Evolutionary conservation across 2,113 vertebrate genomes (phyloP).

Genomic region (Ginglymostoma cirratum): DNA sequence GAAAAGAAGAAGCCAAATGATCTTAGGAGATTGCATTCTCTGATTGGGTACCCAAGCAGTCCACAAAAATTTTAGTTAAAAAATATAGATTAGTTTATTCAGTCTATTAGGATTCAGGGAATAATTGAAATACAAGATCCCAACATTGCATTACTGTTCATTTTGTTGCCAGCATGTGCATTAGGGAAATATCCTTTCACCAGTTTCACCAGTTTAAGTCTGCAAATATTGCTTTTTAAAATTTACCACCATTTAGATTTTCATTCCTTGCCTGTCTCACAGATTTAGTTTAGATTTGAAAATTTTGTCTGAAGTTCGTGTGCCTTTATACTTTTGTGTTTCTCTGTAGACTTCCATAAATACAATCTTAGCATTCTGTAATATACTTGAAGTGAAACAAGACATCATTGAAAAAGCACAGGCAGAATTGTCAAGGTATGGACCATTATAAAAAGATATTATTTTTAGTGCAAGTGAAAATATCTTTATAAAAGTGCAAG

Average conservation of each 20-base stretch:
- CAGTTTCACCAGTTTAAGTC: neutral
- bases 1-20: neutral
- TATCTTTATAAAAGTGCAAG: too few species aligned
- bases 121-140: neutral
- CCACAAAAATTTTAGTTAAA: neutral
- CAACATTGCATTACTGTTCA: neutral
- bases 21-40: neutral
- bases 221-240: neutral
- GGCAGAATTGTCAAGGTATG: neutral
- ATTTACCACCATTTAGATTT: neutral
- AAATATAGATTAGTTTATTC: neutral
- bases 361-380: neutral
- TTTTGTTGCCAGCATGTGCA: neutral
- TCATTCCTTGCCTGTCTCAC: neutral
- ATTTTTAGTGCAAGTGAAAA: too few species aligned
- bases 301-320: neutral
- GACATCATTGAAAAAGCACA: neutral
- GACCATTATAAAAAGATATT: neutral
- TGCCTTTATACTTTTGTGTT: neutral
- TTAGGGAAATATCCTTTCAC: neutral
- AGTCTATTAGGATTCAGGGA: neutral
- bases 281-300: neutral
- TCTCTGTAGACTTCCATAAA: neutral
- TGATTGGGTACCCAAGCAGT: neutral
- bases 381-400: neutral